A percentile compares a stretch with the other conserved stretches of the same genome.
These are phyloP conservation scores for Hydropotes inermis DNA, from an alignment of 2,113 vertebrate species.

Conservation along the genomic window DNA sequence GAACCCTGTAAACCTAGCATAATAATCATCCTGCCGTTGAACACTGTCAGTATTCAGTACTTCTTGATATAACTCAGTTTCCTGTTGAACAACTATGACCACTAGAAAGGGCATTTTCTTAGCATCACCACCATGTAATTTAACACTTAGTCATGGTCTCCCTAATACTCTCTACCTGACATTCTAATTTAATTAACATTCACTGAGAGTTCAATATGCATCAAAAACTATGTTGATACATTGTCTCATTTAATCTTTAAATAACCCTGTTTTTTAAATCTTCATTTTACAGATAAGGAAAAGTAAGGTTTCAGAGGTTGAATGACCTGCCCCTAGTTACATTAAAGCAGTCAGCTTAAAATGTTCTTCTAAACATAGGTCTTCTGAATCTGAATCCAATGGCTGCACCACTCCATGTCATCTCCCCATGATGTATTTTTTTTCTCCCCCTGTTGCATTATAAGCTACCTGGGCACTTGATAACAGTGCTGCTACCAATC, in stretches of 20 bases:
- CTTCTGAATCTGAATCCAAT: background rate
- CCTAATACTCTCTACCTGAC: background rate
- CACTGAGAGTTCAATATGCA: background rate
- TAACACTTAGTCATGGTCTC: background rate
- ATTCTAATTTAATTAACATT: background rate
- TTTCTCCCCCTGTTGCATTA: background rate
- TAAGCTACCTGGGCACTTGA: background rate
- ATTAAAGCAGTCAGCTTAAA: background rate
- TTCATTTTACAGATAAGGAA: background rate
- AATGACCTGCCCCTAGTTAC: background rate
- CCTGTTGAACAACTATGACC: background rate
- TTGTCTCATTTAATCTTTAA: background rate
- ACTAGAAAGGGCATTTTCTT: background rate
- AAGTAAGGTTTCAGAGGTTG: background rate
- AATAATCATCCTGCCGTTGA: background rate
- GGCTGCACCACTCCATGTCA: background rate
- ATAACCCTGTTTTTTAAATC: background rate
- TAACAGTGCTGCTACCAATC: background rate
- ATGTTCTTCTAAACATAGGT: background rate
- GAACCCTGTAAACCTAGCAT: background rate
- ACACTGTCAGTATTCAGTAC: background rate
- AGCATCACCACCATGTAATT: background rate
- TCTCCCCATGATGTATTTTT: background rate
- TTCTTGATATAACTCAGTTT: background rate
- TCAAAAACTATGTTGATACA: background rate